Evolutionary conservation across 2,888 invertebrate species (phyloP).

Genomic region (Netelia inedita): DNA sequence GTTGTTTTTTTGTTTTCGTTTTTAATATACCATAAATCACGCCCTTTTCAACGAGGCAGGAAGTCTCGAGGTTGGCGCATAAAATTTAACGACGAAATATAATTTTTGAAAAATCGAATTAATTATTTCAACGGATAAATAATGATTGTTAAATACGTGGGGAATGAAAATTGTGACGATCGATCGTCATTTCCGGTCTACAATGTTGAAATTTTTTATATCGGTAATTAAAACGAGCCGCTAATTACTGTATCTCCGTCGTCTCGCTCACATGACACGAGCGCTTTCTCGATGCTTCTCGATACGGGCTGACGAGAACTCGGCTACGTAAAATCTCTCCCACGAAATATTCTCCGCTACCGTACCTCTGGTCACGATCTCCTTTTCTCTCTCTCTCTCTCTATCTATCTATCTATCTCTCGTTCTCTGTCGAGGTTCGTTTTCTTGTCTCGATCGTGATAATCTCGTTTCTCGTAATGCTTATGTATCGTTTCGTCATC

Average conservation of each 20-base stretch:
- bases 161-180: no score
- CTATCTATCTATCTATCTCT: conserved; percentile 21
- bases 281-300: conserved; percentile 18
- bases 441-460: conserved; percentile 4
- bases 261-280: conserved; percentile 9
- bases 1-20: no score
- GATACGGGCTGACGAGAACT: conserved; percentile 35
- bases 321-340: conserved; percentile 53
- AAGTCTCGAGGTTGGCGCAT: no score
- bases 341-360: conserved; percentile 23
- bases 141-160: no score
- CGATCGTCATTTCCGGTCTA: no score
- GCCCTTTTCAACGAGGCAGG: no score
- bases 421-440: neutral
- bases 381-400: conserved; percentile 17
- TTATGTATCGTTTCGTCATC: conserved; percentile 54
- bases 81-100: no score
- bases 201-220: no score
- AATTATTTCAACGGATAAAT: no score
- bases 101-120: no score
- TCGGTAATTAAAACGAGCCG: neutral
- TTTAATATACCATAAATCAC: no score
- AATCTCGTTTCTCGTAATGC: conserved; percentile 16
- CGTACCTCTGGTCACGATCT: neutral
- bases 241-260: conserved; percentile 52